phyloP scores from a whole-genome alignment of 1,140 invertebrate genomes.

The Dicyema japonicum region DNA sequence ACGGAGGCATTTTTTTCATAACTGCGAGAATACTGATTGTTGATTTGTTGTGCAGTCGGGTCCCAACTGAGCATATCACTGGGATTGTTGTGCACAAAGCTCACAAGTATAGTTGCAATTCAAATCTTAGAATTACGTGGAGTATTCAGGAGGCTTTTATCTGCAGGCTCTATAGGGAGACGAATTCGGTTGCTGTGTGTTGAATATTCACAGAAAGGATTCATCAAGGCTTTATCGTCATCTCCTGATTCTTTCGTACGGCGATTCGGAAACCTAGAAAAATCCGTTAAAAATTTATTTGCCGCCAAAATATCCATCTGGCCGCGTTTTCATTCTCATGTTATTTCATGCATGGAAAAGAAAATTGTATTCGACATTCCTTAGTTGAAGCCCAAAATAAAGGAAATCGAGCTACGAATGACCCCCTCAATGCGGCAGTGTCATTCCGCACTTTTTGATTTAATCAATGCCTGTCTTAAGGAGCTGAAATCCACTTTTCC shows the following conservation, averaged over 20 bases:
- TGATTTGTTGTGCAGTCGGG: slow-evolving; percentile 57
- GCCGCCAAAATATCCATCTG: slow-evolving; percentile 57
- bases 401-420: too few relatives aligned
- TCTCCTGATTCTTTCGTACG: slow-evolving; percentile 45
- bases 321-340: slow-evolving; percentile 40
- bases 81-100: slow-evolving; percentile 56
- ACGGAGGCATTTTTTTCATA: slow-evolving; percentile 63
- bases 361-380: slow-evolving; percentile 14
- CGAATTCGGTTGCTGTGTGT: slow-evolving; percentile 36
- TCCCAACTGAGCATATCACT: slow-evolving; percentile 54
- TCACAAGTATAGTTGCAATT: slow-evolving; percentile 28
- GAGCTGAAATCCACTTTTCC: too few relatives aligned
- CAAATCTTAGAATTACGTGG: neutral
- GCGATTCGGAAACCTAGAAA: slow-evolving; percentile 51
- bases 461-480: too few relatives aligned
- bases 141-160: slow-evolving; percentile 83
- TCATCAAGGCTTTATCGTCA: slow-evolving; percentile 69
- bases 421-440: too few relatives aligned
- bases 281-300: slow-evolving; percentile 63
- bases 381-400: too few relatives aligned
- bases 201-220: slow-evolving; percentile 34
- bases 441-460: too few relatives aligned
- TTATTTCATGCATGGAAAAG: slow-evolving; percentile 26
- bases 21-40: slow-evolving; percentile 66
- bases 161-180: slow-evolving; percentile 46